Conservation (phyloP, 2,797 vertebrate species). For the Sebastes minor region DNA sequence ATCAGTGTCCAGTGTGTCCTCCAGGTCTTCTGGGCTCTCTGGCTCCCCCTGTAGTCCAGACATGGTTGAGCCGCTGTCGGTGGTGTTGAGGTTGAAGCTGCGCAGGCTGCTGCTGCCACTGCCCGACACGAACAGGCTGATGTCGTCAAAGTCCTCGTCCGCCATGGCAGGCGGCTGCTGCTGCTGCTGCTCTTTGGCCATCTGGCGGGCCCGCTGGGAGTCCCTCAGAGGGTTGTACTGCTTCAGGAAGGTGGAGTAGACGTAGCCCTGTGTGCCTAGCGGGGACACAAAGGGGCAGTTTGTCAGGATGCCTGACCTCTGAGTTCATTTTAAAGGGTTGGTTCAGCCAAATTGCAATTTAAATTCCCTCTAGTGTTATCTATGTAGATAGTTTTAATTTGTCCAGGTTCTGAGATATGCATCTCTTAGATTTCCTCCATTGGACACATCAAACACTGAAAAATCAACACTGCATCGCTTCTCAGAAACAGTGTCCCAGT, state of each 20-base stretch:
- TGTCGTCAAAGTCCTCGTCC: conserved; percentile 92
- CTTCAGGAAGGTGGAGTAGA: conserved; percentile 96
- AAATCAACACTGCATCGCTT: background rate
- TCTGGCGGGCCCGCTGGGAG: conserved; percentile 58
- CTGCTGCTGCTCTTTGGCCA: conserved; percentile 62
- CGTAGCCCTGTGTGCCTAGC: conserved; percentile 86
- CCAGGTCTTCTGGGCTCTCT: conserved; percentile 65
- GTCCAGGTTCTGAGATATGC: background rate
- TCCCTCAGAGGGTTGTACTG: conserved; percentile 90
- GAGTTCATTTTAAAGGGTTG: background rate
- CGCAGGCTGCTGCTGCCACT: conserved; percentile 80
- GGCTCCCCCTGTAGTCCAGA: conserved; percentile 82
- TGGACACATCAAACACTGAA: background rate
- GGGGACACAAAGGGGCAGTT: conserved; percentile 12
- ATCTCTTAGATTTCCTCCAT: background rate
- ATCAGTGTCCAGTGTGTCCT: conserved; percentile 70
- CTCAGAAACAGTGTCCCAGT: background rate
- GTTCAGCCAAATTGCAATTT: background rate
- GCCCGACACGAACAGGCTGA: conserved; percentile 93
- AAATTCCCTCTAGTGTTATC: background rate
- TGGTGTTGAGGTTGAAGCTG: conserved; percentile 73
- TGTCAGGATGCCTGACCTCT: conserved; percentile 1
- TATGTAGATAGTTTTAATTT: background rate
- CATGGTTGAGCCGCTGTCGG: conserved; percentile 82
- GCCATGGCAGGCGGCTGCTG: conserved; percentile 58